phyloP scores from a whole-genome alignment of 2,888 invertebrate species.

The Cataglyphis altisquamis region DNA sequence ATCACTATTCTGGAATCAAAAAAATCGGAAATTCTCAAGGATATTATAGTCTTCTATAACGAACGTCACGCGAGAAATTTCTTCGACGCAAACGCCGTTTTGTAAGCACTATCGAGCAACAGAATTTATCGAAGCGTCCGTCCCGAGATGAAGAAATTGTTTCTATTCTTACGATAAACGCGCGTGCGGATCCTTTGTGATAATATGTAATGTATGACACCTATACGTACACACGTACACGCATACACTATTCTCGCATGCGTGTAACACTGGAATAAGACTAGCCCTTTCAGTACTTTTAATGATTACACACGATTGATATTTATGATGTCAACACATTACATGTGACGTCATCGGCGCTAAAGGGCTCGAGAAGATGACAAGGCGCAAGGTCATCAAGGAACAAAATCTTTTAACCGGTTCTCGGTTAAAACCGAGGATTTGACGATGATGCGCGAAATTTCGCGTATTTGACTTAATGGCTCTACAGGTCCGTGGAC shows the following conservation, averaged over 20 bases:
- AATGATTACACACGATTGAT: conserved; percentile 11
- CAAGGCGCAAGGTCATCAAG: conserved; percentile 15
- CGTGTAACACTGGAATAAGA: conserved; percentile 26
- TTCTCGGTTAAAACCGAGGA: conserved; percentile 36
- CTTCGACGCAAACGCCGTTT: conserved; percentile 1
- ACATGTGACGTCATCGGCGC: conserved; percentile 27
- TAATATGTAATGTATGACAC: conserved; percentile 68
- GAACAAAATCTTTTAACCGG: conserved; percentile 46
- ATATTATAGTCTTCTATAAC: conserved; percentile 49
- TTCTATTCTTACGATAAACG: conserved; percentile 50
- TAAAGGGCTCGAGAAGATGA: conserved; percentile 42
- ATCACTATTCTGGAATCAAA: conserved; percentile 1
- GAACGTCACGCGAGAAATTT: conserved; percentile 14
- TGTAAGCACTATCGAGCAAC: background rate
- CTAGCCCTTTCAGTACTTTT: conserved; percentile 35
- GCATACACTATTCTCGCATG: conserved; percentile 41
- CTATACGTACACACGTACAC: conserved; percentile 38
- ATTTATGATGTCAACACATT: conserved; percentile 5
- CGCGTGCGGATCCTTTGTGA: conserved; percentile 65
- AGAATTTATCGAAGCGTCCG: conserved; percentile 13
- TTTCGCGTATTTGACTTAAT: conserved; percentile 48
- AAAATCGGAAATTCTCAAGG: conserved; percentile 29
- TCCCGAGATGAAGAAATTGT: conserved; percentile 43
- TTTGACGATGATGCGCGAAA: conserved; percentile 33
- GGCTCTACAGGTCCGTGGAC: conserved; percentile 10